Evolutionary conservation across 1,140 invertebrate genomes (phyloP).

Genomic region (Psilanteris sp.): DNA sequence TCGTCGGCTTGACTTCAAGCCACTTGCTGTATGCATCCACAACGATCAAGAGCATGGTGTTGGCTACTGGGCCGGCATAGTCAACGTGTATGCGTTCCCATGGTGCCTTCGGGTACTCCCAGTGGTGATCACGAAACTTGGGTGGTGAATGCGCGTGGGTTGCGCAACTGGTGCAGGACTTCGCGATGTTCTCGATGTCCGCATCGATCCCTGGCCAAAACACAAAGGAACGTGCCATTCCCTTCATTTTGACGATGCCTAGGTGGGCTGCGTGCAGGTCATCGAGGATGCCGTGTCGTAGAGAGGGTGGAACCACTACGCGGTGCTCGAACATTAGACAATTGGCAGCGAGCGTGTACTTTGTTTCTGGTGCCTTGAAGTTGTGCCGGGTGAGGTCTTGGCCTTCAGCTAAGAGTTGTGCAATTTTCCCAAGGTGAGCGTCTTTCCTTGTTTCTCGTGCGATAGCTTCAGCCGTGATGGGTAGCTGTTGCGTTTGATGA

Average conservation of each 20-base stretch:
- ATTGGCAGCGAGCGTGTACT: constrained; percentile 39
- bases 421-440: constrained; percentile 38
- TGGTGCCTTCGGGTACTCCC: constrained; percentile 7
- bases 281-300: neutral
- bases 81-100: constrained; percentile 11
- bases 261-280: constrained; percentile 1
- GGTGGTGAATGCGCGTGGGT: neutral
- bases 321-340: constrained; percentile 56
- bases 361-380: constrained; percentile 37
- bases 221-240: neutral
- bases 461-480: too few species aligned
- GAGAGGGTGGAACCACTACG: constrained; percentile 62
- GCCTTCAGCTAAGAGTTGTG: constrained; percentile 34
- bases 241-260: constrained; percentile 12
- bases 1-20: neutral
- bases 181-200: neutral
- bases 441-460: too few species aligned
- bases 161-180: neutral
- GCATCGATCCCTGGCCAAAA: constrained; percentile 9
- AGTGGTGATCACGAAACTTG: neutral
- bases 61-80: constrained; percentile 1
- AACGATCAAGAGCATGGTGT: neutral
- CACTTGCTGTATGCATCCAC: constrained; percentile 9
- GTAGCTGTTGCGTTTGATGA: constrained; percentile 40
- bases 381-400: constrained; percentile 10